These are phyloP conservation scores for Drosophila multiciliata DNA, from an alignment of 2,888 invertebrate species.

Conservation along the genomic window DNA sequence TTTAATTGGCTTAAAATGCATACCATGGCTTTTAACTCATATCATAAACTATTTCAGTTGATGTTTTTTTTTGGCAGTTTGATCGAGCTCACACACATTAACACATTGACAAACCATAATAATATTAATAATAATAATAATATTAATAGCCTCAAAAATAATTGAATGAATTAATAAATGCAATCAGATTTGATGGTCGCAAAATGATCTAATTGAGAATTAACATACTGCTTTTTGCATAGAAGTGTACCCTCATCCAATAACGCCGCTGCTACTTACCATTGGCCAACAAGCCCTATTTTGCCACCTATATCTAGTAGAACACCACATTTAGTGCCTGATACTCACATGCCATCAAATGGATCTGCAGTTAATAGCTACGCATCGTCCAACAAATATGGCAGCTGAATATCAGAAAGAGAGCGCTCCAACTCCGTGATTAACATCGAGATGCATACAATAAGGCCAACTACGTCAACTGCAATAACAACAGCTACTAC, in stretches of 20 bases:
- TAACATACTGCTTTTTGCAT: slow-evolving; percentile 84
- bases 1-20: slow-evolving; percentile 30
- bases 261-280: slow-evolving; percentile 88
- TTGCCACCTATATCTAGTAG: slow-evolving; percentile 90
- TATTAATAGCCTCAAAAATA: slow-evolving; percentile 4
- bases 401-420: slow-evolving; percentile 85
- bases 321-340: slow-evolving; percentile 90
- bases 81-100: slow-evolving; percentile 61
- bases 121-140: slow-evolving; percentile 20
- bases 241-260: slow-evolving; percentile 86
- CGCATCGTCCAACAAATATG: slow-evolving; percentile 85
- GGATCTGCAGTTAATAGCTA: slow-evolving; percentile 85
- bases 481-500: slow-evolving; percentile 23
- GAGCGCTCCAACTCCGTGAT: slow-evolving; percentile 82
- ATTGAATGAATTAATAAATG: slow-evolving; percentile 9
- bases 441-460: slow-evolving; percentile 79
- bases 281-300: slow-evolving; percentile 93
- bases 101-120: slow-evolving; percentile 30
- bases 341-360: slow-evolving; percentile 86
- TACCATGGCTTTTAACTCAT: slow-evolving; percentile 53
- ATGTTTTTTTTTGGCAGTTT: slow-evolving; percentile 35
- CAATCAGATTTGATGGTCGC: slow-evolving; percentile 12
- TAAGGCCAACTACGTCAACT: slow-evolving; percentile 49
- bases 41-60: slow-evolving; percentile 35
- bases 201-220: slow-evolving; percentile 62